Evolutionary conservation across 2,888 invertebrate species (phyloP), one percentile per base, ranked within the genome.

Genomic region (Scelioninae gen. 1): DNA sequence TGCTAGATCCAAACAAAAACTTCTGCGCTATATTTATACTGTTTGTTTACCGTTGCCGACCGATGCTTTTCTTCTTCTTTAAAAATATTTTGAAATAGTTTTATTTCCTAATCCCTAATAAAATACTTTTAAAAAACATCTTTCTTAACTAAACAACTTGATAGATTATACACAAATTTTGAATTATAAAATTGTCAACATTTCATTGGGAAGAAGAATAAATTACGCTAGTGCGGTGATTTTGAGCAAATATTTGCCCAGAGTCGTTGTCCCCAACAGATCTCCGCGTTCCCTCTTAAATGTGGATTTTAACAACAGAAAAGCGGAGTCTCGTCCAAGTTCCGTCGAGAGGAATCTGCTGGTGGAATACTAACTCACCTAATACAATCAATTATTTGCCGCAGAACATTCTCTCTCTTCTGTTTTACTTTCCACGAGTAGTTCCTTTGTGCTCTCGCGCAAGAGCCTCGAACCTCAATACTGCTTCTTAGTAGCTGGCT

Each of bases 321-420:
- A 34, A 68, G 51, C 55, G 62, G 49, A 65, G 45, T 31, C 69
- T 71, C 65, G 29, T 56, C 49, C 55, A 75, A 81, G 75, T 85
- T 75, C 56, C 15, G 63, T 53, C 68, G 87, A 82, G 87, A 85
- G 86, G 85, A 89, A 90, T 88, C 90, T 90, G 87, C 88, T 87
- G 85, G 82, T 86, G 84, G 91, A 91, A 91, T 91, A 91, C 91
- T 88, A 91, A 91, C 90, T 91, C 89, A 85, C 87, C 89, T 91
- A 91, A 91, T 90, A 90, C 90, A 91, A 92, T 91, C 90, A 91
- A 91, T 91, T 91, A 91, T 91, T 91, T 89, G 89, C 88, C 89
- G 86, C 87, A 88, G 88, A 89, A 87, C 89, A 87, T 87, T 55
- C 62, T 51, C 68, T 55, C 66, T 79, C 89, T 90, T 89, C 88